Conservation (phyloP, 2,888 invertebrate genomes). For the Noctuana brunneofusca region DNA sequence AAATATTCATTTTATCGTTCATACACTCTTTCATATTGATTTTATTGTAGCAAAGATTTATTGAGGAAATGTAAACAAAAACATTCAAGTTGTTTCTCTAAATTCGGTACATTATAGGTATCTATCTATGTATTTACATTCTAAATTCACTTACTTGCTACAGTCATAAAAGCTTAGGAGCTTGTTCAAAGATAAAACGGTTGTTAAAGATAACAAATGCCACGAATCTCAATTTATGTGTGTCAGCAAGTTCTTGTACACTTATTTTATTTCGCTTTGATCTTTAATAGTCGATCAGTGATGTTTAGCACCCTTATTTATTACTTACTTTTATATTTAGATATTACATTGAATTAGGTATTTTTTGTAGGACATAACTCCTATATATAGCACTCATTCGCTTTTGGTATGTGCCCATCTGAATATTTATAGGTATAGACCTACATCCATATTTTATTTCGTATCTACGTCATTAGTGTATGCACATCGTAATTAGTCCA, state of each 20-base stretch:
- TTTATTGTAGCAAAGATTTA: neutral
- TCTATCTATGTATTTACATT: neutral
- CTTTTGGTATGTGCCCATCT: too few species aligned
- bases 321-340: neutral
- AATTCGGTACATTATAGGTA: neutral
- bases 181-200: slow-evolving; percentile 13
- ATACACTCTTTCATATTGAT: neutral
- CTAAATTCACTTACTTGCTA: slow-evolving; percentile 4
- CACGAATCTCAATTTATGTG: neutral
- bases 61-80: slow-evolving; percentile 4
- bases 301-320: slow-evolving; percentile 2
- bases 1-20: neutral
- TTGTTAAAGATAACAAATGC: slow-evolving; percentile 18
- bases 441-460: slow-evolving; percentile 1
- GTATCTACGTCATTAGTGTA: neutral
- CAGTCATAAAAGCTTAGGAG: slow-evolving; percentile 14
- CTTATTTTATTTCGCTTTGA: slow-evolving; percentile 13
- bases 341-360: too few species aligned
- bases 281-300: slow-evolving; percentile 3
- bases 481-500: slow-evolving; percentile 16
- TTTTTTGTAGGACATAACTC: too few species aligned
- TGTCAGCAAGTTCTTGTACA: neutral
- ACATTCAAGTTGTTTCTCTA: slow-evolving; percentile 2
- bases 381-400: too few species aligned
- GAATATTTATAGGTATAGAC: too few species aligned